Evolutionary conservation across 2,888 invertebrate species (phyloP).

Genomic region (Melolontha melolontha): DNA sequence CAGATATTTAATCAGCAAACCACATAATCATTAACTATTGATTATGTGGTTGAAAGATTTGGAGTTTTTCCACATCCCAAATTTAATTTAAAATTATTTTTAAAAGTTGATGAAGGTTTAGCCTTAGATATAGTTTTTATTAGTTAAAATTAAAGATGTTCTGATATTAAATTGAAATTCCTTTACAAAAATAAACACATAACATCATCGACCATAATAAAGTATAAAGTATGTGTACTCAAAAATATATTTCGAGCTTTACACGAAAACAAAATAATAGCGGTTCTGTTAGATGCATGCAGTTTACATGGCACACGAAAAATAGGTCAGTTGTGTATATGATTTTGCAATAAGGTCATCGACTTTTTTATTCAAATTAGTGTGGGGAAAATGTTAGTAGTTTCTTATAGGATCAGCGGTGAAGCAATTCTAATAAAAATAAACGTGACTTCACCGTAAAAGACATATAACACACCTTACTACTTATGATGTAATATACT

Average conservation of each 20-base stretch:
- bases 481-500: conserved; percentile 10
- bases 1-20: not conserved
- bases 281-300: not conserved
- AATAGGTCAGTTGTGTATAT: conserved; percentile 12
- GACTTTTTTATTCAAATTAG: conserved; percentile 27
- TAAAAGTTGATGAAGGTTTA: no score
- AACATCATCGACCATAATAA: conserved; percentile 22
- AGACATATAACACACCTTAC: conserved; percentile 11
- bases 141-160: not conserved
- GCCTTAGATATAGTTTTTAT: no score
- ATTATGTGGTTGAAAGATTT: no score
- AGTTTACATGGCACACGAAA: not conserved
- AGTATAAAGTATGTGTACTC: not conserved
- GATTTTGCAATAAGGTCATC: conserved; percentile 14
- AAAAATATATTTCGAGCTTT: conserved; percentile 10
- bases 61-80: no score
- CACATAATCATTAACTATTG: no score
- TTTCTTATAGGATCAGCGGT: not conserved
- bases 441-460: conserved; percentile 27
- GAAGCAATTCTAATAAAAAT: conserved; percentile 27
- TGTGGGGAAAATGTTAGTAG: not conserved
- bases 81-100: no score
- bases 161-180: not conserved
- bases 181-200: conserved; percentile 11
- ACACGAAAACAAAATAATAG: not conserved